Conservation (phyloP, 2,888 invertebrate species). For the Lissonota sp. region DNA sequence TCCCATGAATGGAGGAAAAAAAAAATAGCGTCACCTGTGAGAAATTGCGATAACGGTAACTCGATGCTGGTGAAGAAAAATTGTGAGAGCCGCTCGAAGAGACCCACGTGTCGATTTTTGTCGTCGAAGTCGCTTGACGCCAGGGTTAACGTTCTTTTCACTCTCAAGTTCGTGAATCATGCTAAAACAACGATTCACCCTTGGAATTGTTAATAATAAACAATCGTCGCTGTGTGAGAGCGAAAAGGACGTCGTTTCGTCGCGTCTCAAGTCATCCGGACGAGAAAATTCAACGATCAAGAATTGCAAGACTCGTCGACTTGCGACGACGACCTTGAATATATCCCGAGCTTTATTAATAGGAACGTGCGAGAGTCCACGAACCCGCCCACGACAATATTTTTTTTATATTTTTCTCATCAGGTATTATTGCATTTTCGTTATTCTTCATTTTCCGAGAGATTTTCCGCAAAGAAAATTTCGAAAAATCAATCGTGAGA, state of each 20-base stretch:
- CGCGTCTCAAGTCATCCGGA: too few species aligned
- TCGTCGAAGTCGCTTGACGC: not conserved
- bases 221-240: too few species aligned
- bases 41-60: not conserved
- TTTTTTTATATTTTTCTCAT: constrained; percentile 31
- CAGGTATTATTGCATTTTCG: constrained; percentile 54
- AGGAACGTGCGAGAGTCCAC: constrained; percentile 72
- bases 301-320: constrained; percentile 36
- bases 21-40: constrained; percentile 29
- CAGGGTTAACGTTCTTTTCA: constrained; percentile 22
- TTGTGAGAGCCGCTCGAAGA: constrained; percentile 2
- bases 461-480: not conserved
- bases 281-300: too few species aligned
- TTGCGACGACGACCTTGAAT: constrained; percentile 74
- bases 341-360: constrained; percentile 76
- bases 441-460: constrained; percentile 47
- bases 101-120: constrained; percentile 4
- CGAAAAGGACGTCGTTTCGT: too few species aligned
- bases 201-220: too few species aligned
- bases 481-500: too few species aligned
- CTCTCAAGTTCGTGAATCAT: constrained; percentile 2
- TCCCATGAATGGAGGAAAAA: not conserved
- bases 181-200: not conserved
- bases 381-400: constrained; percentile 67
- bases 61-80: constrained; percentile 8